phyloP scores from a whole-genome alignment of 2,113 vertebrate genomes.

The Phylloscopus trochilus region DNA sequence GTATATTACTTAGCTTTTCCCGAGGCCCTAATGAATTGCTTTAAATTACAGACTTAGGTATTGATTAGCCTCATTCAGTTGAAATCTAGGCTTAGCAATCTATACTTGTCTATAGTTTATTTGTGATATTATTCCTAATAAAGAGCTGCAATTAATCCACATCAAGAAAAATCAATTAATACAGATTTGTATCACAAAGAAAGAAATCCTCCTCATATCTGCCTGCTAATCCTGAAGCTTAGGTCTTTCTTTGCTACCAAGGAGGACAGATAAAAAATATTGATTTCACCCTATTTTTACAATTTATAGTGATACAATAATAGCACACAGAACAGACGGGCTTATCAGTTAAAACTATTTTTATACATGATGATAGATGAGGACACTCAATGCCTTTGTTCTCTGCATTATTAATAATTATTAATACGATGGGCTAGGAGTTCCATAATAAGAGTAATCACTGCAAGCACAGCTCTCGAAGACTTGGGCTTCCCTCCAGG shows the following conservation, averaged over 20 bases:
- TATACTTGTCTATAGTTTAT: constrained; percentile 55
- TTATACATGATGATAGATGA: not conserved
- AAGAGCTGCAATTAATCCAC: constrained; percentile 70
- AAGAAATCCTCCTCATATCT: constrained; percentile 64
- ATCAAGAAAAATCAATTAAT: constrained; percentile 72
- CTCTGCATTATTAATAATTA: constrained; percentile 19
- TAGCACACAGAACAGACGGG: constrained; percentile 43
- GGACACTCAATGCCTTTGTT: not conserved
- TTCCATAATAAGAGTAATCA: not conserved
- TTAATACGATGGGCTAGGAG: not conserved
- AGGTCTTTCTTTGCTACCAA: constrained; percentile 43
- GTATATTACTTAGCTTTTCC: constrained; percentile 49
- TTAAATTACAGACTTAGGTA: constrained; percentile 50
- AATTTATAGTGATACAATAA: constrained; percentile 44
- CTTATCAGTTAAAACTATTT: constrained; percentile 56
- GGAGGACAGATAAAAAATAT: constrained; percentile 58
- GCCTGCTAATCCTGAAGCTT: constrained; percentile 55
- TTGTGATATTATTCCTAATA: constrained; percentile 65
- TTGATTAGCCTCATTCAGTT: constrained; percentile 68
- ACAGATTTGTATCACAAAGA: constrained; percentile 72
- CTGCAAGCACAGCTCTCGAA: not conserved
- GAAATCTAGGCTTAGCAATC: constrained; percentile 64
- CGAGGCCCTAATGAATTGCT: constrained; percentile 52
- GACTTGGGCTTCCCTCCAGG: not conserved
- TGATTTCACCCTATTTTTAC: constrained; percentile 63